These are phyloP conservation scores for Temnothorax nylanderi DNA, from an alignment of 1,140 invertebrate genomes.

Conservation along the genomic window DNA sequence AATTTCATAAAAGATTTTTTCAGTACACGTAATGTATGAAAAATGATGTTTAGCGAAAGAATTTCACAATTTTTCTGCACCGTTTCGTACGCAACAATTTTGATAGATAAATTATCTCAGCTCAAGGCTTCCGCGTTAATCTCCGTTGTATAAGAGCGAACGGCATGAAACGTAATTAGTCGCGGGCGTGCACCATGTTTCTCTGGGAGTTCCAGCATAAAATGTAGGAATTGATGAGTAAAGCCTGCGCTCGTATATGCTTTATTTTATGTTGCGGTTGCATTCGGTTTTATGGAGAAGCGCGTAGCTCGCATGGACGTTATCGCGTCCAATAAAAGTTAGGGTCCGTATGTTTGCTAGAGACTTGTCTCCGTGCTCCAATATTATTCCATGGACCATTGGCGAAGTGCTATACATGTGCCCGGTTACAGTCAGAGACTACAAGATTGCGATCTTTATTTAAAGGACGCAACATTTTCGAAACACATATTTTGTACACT, in stretches of 20 bases:
- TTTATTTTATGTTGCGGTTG: conserved; percentile 51
- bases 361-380: not conserved
- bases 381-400: conserved; percentile 31
- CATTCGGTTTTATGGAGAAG: conserved; percentile 33
- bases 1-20: not conserved
- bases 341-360: conserved; percentile 11
- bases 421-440: not conserved
- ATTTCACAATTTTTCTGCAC: not conserved
- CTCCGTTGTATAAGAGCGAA: conserved; percentile 19
- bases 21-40: not conserved
- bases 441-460: conserved; percentile 38
- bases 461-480: not conserved
- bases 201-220: conserved; percentile 29
- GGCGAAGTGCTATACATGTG: not conserved
- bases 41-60: not conserved
- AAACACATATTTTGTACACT: not conserved
- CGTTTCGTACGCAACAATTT: not conserved
- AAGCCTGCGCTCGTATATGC: conserved; percentile 9
- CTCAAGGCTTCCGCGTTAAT: conserved; percentile 36
- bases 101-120: conserved; percentile 28
- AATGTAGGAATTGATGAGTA: conserved; percentile 46
- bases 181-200: not conserved
- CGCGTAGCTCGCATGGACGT: conserved; percentile 2
- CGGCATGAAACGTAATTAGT: conserved; percentile 36
- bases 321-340: conserved; percentile 50